Evolutionary conservation across 2,888 invertebrate genomes (phyloP).

Genomic region (Athalia rosae): DNA sequence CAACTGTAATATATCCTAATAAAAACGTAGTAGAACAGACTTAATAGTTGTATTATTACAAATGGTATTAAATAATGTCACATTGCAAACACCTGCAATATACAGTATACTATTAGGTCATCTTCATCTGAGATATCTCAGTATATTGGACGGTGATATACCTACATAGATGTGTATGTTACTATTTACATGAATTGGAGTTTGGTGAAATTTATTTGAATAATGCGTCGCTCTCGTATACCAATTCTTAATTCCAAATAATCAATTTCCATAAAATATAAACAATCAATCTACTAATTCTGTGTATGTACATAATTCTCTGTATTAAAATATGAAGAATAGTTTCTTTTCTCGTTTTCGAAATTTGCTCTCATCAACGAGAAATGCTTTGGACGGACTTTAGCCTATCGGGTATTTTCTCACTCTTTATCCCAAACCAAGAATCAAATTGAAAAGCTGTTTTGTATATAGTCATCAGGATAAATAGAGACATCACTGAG

Average conservation of each 20-base stretch:
- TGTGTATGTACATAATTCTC: conserved; percentile 25
- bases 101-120: background rate
- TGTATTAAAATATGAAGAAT: conserved; percentile 31
- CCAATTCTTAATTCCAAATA: conserved; percentile 5
- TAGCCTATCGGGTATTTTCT: conserved; percentile 59
- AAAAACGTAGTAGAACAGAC: conserved; percentile 32
- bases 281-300: background rate
- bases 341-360: conserved; percentile 18
- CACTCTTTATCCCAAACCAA: background rate
- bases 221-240: conserved; percentile 2
- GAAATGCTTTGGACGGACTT: conserved; percentile 69
- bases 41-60: conserved; percentile 3
- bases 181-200: conserved; percentile 7
- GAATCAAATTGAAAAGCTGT: background rate
- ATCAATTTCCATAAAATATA: background rate
- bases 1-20: conserved; percentile 35
- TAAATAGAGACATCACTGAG: no score
- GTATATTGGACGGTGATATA: conserved; percentile 33
- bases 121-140: conserved; percentile 11
- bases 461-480: background rate
- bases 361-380: conserved; percentile 20
- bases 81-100: conserved; percentile 16
- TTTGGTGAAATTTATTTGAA: conserved; percentile 1
- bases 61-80: conserved; percentile 13
- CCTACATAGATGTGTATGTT: background rate